Evolutionary conservation across 2,888 invertebrate genomes (phyloP), one percentile per base, ranked within the genome.

Genomic region (Cosmopolites sordidus): DNA sequence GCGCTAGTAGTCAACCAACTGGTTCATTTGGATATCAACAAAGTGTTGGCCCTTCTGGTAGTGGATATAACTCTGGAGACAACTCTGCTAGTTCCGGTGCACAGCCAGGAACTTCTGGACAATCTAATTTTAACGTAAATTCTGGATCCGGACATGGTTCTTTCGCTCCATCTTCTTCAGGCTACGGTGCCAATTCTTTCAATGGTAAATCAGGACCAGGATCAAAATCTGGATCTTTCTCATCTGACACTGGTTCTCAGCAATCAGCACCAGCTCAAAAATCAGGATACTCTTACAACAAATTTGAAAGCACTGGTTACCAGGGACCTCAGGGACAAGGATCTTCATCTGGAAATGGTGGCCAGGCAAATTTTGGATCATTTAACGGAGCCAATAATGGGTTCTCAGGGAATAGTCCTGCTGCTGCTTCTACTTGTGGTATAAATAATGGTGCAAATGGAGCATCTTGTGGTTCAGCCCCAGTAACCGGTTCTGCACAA

Each of bases 181-280:
- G 15, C 14, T 15, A 14, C 14, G 9, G 16, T 9, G 2, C 22
- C 18, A 17, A 43, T 18, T 27, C 11, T 12, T 43, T 43, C 44
- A 40, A 17, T 45, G 42, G 29, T 17, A 49, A 38, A 15, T 15
- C 14, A 9, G 22, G 37, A 6, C 6, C 30, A 9, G 30, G 41
- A n/a, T 9, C 41, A 29, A 9, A 15, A 18, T 49, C 48, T 18
- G 37, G 18, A 17, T 48, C 38, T 38, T 14, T 22, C 3, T 12
- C 43, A 30, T 43, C 30, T 16, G 11, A 8, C 29, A 29, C 44
- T 37, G 14, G 38, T 17, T 33, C 12, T 12, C 33, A 33, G n/a
- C 5, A 6, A n/a, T 33, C 33, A 5, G 22, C 4, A 5, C 22
- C 22, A 22, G n/a, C n/a, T n/a, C n/a, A n/a, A n/a, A 22, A 22